phyloP scores from a whole-genome alignment of 1,140 invertebrate genomes.

The Heliconius melpomene region DNA sequence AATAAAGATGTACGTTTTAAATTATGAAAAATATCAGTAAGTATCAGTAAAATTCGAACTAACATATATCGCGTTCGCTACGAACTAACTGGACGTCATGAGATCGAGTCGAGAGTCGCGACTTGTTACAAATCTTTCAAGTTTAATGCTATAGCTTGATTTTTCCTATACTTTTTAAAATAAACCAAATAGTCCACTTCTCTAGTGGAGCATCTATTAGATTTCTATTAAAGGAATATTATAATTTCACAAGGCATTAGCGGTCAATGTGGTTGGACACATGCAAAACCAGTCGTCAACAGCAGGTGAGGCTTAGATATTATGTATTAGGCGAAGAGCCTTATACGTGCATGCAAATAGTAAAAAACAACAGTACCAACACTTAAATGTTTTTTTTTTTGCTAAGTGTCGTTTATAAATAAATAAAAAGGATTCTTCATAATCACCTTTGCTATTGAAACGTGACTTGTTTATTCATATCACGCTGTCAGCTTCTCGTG shows the following conservation, averaged over 20 bases:
- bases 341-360: conserved; percentile 63
- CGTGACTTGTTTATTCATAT: conserved; percentile 24
- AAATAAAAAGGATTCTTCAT: conserved; percentile 18
- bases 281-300: conserved; percentile 61
- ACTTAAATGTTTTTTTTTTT: background rate
- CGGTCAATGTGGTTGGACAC: conserved; percentile 63
- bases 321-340: conserved; percentile 55
- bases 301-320: conserved; percentile 66
- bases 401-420: background rate
- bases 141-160: background rate
- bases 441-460: conserved; percentile 22
- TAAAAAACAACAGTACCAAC: conserved; percentile 31
- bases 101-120: background rate
- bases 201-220: conserved; percentile 19
- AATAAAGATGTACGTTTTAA: too few relatives aligned
- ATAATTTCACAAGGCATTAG: conserved; percentile 57
- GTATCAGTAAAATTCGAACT: background rate
- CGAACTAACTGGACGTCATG: background rate
- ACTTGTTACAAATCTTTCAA: background rate
- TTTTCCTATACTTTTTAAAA: background rate
- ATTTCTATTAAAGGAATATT: conserved; percentile 52
- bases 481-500: background rate
- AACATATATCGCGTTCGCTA: background rate
- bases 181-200: background rate
- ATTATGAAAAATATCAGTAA: too few relatives aligned